Conservation (phyloP, 2,113 vertebrate species). For the Sinocyclocheilus grahami region DNA sequence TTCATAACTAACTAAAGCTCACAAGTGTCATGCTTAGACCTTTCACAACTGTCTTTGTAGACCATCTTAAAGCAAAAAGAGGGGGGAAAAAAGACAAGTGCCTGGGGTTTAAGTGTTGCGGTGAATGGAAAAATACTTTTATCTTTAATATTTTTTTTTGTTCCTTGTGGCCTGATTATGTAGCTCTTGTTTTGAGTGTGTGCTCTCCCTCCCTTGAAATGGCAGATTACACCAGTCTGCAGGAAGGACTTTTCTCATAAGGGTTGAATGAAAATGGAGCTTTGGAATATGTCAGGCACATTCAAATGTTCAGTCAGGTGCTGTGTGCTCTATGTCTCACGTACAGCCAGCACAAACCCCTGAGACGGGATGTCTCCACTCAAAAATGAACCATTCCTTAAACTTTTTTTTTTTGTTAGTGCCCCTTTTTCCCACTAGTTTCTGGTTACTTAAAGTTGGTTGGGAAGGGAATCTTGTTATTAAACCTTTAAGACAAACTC, state of each 20-base stretch:
- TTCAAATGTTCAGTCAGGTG: slow-evolving; percentile 54
- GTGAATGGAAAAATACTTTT: slow-evolving; percentile 76
- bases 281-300: slow-evolving; percentile 57
- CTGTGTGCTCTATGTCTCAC: slow-evolving; percentile 51
- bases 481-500: slow-evolving; percentile 66
- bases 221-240: slow-evolving; percentile 72
- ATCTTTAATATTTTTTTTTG: slow-evolving; percentile 46
- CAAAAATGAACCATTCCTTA: slow-evolving; percentile 59
- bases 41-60: slow-evolving; percentile 67
- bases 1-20: slow-evolving; percentile 67
- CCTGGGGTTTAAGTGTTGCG: no score
- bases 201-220: slow-evolving; percentile 57
- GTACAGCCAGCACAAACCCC: slow-evolving; percentile 66
- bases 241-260: slow-evolving; percentile 71
- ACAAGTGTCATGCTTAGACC: slow-evolving; percentile 67
- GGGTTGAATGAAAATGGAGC: slow-evolving; percentile 51
- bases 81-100: slow-evolving; percentile 59
- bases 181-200: slow-evolving; percentile 50
- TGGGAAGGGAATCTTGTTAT: slow-evolving; percentile 73
- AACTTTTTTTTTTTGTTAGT: not conserved
- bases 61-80: slow-evolving; percentile 55
- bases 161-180: slow-evolving; percentile 54
- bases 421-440: slow-evolving; percentile 66
- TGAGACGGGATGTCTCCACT: slow-evolving; percentile 81
- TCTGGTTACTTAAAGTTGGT: slow-evolving; percentile 76